Evolutionary conservation across 1,140 invertebrate genomes (phyloP), one percentile per base, ranked within the genome.

Genomic region (Idris sp.): DNA sequence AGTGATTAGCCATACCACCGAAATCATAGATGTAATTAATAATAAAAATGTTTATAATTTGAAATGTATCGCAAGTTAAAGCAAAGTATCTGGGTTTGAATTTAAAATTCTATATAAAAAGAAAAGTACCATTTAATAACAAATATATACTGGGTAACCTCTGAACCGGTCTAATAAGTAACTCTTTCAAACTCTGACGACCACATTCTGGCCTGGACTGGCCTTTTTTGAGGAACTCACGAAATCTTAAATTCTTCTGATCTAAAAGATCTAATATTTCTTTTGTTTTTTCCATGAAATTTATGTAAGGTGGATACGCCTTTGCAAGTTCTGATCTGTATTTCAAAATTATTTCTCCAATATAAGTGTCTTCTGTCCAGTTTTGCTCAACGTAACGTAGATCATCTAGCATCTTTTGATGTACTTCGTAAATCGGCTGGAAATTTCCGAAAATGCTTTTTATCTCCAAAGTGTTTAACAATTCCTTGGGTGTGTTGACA

Each of bases 391-490:
- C 89, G 67, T 91, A 90, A 40, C 89, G 89, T 7, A 97, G 87
- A 79, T 96, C 93, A 68, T 95, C 92, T 53, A 95, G 84, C 89
- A 98, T 94, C 10, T 92, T 92, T 81, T 92, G 91, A 85, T 99
- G 97, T 30, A 97, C 92, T 79, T 97, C 94, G 83, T 72, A 78
- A 78, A 99, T 98, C 16, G 96, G 95, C 43, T 95, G 93, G 81
- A 99, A 91, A 84, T 98, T 97, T 46, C 96, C 96, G 89, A 99
- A 99, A 72, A 99, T 98, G 59, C 96, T 94, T 89, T 97, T 97
- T 16, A 96, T 89, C 90, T 99, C 97, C 16, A 95, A 96, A 73
- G 93, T 93, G 84, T 96, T 96, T 64, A 99, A 89, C 74, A 99
- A 88, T 26, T 92, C 88, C 40, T 91, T 92, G 65, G 87, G 93